Percentiles rank a stretch among this genome's conserved stretches.
Conservation (phyloP, 2,888 invertebrate species). For the Arge pagana region DNA sequence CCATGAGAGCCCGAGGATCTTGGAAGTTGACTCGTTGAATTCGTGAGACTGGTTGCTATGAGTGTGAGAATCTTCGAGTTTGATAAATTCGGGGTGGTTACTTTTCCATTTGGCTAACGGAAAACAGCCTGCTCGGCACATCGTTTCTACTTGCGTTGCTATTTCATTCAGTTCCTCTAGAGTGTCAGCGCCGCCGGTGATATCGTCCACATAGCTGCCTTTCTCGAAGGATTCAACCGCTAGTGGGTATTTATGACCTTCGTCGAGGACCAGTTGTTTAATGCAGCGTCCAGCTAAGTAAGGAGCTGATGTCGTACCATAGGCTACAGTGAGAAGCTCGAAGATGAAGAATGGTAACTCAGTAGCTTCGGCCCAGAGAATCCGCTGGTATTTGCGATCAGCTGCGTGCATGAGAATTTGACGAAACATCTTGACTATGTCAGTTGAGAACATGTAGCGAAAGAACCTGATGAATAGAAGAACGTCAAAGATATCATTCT, state of each 20-base stretch:
- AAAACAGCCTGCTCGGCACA: conserved; percentile 25
- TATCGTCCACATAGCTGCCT: conserved; percentile 31
- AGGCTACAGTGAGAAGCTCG: conserved; percentile 21
- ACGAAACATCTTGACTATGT: conserved; percentile 9
- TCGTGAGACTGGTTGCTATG: conserved; percentile 10
- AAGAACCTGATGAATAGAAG: conserved; percentile 1
- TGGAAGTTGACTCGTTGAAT: conserved; percentile 20
- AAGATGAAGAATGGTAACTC: neutral
- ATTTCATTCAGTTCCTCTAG: conserved; percentile 12
- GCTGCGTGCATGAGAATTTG: conserved; percentile 15
- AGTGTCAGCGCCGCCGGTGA: conserved; percentile 26
- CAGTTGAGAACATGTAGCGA: neutral
- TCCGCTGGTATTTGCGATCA: conserved; percentile 13
- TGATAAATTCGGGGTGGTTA: neutral
- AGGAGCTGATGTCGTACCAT: conserved; percentile 23
- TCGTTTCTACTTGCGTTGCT: conserved; percentile 10
- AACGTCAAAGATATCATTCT: conserved; percentile 4
- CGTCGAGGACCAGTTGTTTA: conserved; percentile 16
- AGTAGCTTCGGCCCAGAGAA: conserved; percentile 16
- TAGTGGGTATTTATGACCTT: conserved; percentile 16
- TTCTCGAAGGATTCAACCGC: conserved; percentile 17
- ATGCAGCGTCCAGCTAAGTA: conserved; percentile 19
- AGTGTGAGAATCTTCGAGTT: neutral
- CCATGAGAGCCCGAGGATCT: conserved; percentile 29
- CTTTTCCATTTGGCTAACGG: conserved; percentile 24